Evolutionary conservation across 30 jellyfish, hydroid and myxozoan genomes (phyloP).

Genomic region (Rhopilema esculentum): DNA sequence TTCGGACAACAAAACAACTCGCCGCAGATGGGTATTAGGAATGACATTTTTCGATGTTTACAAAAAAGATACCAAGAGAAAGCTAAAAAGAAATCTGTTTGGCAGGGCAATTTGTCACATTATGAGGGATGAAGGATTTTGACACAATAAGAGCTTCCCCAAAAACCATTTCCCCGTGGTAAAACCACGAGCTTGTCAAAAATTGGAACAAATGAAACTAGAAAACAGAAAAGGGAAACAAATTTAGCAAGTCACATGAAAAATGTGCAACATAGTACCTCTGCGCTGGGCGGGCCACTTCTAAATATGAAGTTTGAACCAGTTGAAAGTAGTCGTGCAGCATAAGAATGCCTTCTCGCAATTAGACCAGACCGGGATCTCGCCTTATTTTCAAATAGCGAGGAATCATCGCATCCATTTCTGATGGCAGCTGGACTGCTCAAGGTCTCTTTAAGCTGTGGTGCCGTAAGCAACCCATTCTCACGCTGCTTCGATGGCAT

Average conservation of each 20-base stretch:
- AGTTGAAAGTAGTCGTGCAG: neutral
- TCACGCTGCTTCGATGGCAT: neutral
- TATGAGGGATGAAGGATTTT: no score
- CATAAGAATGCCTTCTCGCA: slow-evolving; percentile 37
- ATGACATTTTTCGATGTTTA: neutral
- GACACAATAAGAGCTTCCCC: no score
- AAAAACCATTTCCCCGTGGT: no score
- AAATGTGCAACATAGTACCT: neutral
- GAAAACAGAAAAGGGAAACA: neutral
- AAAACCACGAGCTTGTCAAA: no score
- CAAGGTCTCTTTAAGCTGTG: neutral
- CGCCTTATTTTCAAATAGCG: slow-evolving; percentile 17
- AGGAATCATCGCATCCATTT: slow-evolving; percentile 14
- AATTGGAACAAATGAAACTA: no score
- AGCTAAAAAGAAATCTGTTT: no score
- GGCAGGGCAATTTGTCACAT: no score
- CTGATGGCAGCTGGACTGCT: slow-evolving; percentile 4
- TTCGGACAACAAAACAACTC: neutral
- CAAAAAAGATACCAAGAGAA: neutral
- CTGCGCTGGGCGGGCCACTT: neutral
- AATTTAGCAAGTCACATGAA: neutral
- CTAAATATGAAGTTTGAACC: neutral
- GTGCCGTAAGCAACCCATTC: neutral
- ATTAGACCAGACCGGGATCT: slow-evolving; percentile 40
- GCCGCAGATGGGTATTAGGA: no score